Evolutionary conservation across 2,888 invertebrate species (phyloP), one percentile per base, ranked within the genome.

Genomic region (Pogonocherus hispidulus): DNA sequence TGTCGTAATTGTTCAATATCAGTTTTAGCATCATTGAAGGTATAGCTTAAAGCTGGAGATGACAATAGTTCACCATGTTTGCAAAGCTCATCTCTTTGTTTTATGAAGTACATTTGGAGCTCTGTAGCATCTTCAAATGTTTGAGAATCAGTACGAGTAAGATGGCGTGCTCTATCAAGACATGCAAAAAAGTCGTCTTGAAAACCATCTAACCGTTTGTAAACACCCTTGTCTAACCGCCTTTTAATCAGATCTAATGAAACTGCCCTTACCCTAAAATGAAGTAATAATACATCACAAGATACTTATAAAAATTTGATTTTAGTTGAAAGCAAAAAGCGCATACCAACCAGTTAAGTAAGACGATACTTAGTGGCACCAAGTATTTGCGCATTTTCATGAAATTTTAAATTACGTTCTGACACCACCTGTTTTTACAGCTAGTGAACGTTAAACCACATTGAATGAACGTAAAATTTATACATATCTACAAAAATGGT

Each of bases 111-210:
- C 9, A 92, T 90, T 84, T 99, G 98, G 57, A 99, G 88, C 80
- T 98, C 97, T 27, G 97, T 91, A 0, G 98, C 93, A 85, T 99
- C 99, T 82, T 98, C 97, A 86, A 98, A 99, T 2, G 72, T 59
- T 83, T 96, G 96, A 2, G 98, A 98, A 86, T 98, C 98, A 0
- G 95, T 94, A 11, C 97, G 90, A 0, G 97, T 94, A 0, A 97
- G 87, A 68, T 92, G 91, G 1, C 99, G 90, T 0, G 97, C 97
- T 77, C 94, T 87, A 79, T 98, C 97, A 82, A 99, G 91, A 71
- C 98, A 95, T 35, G 93, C 90, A 83, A 99, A 99, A 82, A 99
- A 91, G 82, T 99, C 99, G 79, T 97, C 97, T 87, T 99, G 99
- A 86, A 99, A 99, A 64, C 93, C 90, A 84, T 99, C 99, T 71